These are phyloP conservation scores for Meloidogyne exigua DNA, from an alignment of 1,140 invertebrate genomes.

Conservation along the genomic window DNA sequence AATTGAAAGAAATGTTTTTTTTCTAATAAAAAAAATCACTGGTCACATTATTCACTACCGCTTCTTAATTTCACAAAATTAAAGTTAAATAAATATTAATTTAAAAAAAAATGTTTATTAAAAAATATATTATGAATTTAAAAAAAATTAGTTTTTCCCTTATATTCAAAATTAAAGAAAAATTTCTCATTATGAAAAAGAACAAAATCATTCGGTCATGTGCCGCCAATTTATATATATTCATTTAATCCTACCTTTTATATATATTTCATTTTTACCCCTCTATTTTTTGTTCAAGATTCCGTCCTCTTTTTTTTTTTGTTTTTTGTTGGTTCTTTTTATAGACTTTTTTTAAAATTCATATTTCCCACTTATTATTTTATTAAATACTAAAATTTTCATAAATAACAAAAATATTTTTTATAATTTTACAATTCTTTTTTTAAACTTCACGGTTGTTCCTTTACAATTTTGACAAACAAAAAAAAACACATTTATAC, in stretches of 20 bases:
- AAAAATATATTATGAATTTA: no score
- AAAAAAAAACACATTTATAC: not conserved
- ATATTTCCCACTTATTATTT: not conserved
- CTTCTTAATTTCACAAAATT: no score
- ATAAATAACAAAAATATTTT: constrained; percentile 2
- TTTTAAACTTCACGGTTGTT: not conserved
- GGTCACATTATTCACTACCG: not conserved
- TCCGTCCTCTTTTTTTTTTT: not conserved
- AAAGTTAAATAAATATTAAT: not conserved
- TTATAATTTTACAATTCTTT: not conserved
- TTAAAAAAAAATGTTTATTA: not conserved
- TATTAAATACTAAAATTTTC: not conserved
- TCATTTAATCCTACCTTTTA: not conserved
- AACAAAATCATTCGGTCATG: not conserved
- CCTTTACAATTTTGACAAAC: not conserved
- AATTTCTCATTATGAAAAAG: not conserved
- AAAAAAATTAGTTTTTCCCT: no score
- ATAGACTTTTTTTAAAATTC: constrained; percentile 1
- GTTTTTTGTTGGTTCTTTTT: not conserved
- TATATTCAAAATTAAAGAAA: no score
- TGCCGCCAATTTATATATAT: not conserved
- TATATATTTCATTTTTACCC: no score
- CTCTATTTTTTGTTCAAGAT: not conserved
- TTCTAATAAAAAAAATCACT: not conserved
- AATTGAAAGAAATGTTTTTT: constrained; percentile 8